These are phyloP conservation scores for Arctia plantaginis DNA, from an alignment of 2,888 invertebrate species.

Conservation along the genomic window DNA sequence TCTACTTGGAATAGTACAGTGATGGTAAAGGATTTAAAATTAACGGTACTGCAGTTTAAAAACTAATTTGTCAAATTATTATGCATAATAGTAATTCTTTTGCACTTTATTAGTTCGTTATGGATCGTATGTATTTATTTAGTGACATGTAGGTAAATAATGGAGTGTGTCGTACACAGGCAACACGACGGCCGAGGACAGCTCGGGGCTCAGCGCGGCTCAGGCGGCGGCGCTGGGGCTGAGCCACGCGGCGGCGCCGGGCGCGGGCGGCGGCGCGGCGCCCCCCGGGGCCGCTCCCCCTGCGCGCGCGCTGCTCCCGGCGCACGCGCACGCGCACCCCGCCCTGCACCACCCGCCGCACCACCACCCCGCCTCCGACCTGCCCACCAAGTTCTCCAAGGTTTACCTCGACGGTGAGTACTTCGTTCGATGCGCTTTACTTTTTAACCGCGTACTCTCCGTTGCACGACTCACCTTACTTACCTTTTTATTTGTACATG, in stretches of 20 bases:
- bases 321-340: slow-evolving; percentile 38
- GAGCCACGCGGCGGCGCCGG: slow-evolving; percentile 74
- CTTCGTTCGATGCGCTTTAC: not conserved
- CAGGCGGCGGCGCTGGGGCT: slow-evolving; percentile 81
- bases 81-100: not conserved
- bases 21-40: too few species aligned
- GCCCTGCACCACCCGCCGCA: slow-evolving; percentile 17
- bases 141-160: too few species aligned
- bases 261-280: slow-evolving; percentile 55
- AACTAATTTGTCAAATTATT: too few species aligned
- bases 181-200: slow-evolving; percentile 42
- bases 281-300: slow-evolving; percentile 55
- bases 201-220: slow-evolving; percentile 71
- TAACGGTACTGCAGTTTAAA: too few species aligned
- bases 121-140: too few species aligned
- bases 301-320: slow-evolving; percentile 18
- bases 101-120: too few species aligned
- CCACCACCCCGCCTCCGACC: slow-evolving; percentile 51
- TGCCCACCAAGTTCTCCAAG: slow-evolving; percentile 74
- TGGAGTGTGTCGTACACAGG: not conserved
- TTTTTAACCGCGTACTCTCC: not conserved
- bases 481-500: too few species aligned
- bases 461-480: too few species aligned
- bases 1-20: too few species aligned
- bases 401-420: slow-evolving; percentile 75